Evolutionary conservation across 2,888 invertebrate genomes (phyloP).

Genomic region (Thysanoteuthis rhombus): DNA sequence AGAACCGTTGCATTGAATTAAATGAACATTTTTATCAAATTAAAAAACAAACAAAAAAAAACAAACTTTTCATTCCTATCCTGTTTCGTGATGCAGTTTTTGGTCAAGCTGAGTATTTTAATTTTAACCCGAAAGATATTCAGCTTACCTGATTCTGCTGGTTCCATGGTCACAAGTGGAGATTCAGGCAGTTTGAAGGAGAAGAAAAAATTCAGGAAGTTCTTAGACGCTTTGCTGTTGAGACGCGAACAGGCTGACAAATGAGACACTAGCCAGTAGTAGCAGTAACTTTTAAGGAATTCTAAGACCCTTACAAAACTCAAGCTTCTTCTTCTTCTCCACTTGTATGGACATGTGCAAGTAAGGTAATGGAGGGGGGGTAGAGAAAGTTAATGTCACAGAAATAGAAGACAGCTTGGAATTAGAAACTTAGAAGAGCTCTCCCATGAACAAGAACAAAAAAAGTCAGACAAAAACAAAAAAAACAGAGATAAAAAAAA

Average conservation of each 20-base stretch:
- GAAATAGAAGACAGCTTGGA: constrained; percentile 12
- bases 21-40: no score
- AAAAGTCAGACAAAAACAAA: no score
- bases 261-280: neutral
- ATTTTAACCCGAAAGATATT: neutral
- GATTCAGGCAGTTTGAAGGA: neutral
- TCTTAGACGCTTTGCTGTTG: neutral
- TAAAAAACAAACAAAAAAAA: no score
- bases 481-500: neutral
- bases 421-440: neutral
- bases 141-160: neutral
- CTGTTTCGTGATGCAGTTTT: no score
- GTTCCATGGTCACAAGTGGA: neutral
- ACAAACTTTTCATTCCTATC: no score
- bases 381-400: neutral
- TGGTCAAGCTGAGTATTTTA: no score
- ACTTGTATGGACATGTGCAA: neutral
- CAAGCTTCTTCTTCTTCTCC: neutral
- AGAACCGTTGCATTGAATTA: no score
- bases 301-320: neutral
- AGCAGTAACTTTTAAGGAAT: neutral
- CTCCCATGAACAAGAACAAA: neutral
- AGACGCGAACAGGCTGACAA: neutral
- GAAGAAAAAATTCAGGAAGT: neutral
- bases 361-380: neutral